Evolutionary conservation across 1,140 invertebrate genomes (phyloP).

Genomic region (Eurytemora carolleeae): DNA sequence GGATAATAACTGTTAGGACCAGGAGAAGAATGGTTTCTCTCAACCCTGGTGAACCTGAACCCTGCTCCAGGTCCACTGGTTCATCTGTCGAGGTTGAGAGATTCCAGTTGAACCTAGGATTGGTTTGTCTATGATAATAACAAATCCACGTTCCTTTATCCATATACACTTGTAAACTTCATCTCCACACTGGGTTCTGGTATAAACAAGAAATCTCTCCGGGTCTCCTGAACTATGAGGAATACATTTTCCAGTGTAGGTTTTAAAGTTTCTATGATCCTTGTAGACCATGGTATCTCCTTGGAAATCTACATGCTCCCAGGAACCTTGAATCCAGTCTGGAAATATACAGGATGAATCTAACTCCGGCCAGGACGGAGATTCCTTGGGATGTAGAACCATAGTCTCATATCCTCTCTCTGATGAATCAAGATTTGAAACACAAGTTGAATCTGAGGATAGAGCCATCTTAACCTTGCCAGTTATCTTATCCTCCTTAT

Average conservation of each 20-base stretch:
- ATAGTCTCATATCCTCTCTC: slow-evolving; percentile 39
- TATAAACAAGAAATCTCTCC: slow-evolving; percentile 31
- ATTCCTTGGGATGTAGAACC: slow-evolving; percentile 27
- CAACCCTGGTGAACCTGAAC: too few relatives aligned
- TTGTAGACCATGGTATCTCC: slow-evolving; percentile 39
- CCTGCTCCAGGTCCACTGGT: too few relatives aligned
- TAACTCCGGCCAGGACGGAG: slow-evolving; percentile 19
- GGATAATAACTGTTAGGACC: too few relatives aligned
- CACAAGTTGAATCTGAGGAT: slow-evolving; percentile 46
- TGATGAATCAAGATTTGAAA: slow-evolving; percentile 33
- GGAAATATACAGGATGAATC: slow-evolving; percentile 32
- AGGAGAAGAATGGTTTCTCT: too few relatives aligned
- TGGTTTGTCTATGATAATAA: background rate
- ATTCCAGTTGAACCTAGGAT: background rate
- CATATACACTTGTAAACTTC: slow-evolving; percentile 41
- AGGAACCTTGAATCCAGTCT: slow-evolving; percentile 41
- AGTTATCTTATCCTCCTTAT: slow-evolving; percentile 32
- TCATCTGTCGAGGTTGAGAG: background rate
- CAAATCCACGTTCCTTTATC: slow-evolving; percentile 36
- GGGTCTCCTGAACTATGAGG: slow-evolving; percentile 26
- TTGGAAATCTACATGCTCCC: slow-evolving; percentile 40
- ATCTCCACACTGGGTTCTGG: slow-evolving; percentile 37
- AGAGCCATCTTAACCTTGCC: slow-evolving; percentile 39
- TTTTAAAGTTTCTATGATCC: slow-evolving; percentile 41
- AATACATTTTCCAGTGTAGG: slow-evolving; percentile 39